Evolutionary conservation across 2,797 vertebrate genomes (phyloP).

Genomic region (Gambusia yucatana): DNA sequence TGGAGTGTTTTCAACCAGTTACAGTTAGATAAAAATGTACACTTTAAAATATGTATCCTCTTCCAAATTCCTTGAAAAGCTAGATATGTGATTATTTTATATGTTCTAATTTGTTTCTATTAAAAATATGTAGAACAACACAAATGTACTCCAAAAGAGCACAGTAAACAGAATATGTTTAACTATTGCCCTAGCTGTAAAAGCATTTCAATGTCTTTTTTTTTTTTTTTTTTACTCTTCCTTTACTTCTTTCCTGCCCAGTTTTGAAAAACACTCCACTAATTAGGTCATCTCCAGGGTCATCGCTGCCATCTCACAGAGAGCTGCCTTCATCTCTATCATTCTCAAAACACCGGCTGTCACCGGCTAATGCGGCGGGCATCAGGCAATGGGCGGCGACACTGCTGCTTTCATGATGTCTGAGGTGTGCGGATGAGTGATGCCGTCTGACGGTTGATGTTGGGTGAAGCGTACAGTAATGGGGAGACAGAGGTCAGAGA

Average conservation of each 20-base stretch:
- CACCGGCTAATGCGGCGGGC: conserved; percentile 53
- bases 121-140: not conserved
- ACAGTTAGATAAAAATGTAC: not conserved
- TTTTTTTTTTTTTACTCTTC: conserved; percentile 21
- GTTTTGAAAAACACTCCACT: conserved; percentile 53
- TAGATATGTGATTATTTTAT: not conserved
- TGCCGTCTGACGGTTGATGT: conserved; percentile 74
- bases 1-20: not conserved
- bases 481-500: conserved; percentile 82
- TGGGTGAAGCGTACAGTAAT: conserved; percentile 78
- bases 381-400: conserved; percentile 52
- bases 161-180: not conserved
- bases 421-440: conserved; percentile 74
- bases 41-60: no score
- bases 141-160: not conserved
- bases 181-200: not conserved
- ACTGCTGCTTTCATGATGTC: conserved; percentile 61
- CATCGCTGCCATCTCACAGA: conserved; percentile 60
- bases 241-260: conserved; percentile 20
- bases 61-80: not conserved
- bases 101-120: not conserved
- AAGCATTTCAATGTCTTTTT: conserved; percentile 17
- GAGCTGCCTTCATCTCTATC: conserved; percentile 56
- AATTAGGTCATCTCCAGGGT: conserved; percentile 71
- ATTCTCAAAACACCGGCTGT: conserved; percentile 62